These are phyloP conservation scores for Punctoribates punctum DNA, from an alignment of 2,888 invertebrate species.

Conservation along the genomic window DNA sequence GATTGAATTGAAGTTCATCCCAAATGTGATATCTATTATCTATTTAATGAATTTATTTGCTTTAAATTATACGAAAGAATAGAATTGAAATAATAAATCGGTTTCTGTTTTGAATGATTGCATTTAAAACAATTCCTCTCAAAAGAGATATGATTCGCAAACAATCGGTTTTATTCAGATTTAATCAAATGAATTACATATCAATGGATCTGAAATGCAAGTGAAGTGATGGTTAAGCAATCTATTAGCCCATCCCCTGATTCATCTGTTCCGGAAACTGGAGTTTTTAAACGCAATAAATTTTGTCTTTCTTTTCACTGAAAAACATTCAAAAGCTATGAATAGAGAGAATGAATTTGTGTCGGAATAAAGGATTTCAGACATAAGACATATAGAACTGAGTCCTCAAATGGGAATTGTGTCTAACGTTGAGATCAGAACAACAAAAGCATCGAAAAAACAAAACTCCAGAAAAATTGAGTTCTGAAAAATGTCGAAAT, in stretches of 20 bases:
- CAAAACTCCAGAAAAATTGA: background rate
- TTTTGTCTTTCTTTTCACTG: background rate
- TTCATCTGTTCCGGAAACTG: background rate
- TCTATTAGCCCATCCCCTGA: background rate
- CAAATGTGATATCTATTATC: too few species aligned
- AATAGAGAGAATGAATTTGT: conserved; percentile 11
- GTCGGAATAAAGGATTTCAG: conserved; percentile 13
- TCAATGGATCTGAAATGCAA: background rate
- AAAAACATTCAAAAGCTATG: background rate
- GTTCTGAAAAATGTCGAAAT: conserved; percentile 27
- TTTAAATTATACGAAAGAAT: too few species aligned
- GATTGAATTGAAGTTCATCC: too few species aligned
- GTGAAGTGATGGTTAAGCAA: background rate
- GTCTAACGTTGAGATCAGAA: background rate
- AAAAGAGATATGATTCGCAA: too few species aligned
- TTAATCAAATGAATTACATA: conserved; percentile 7
- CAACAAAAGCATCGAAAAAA: background rate
- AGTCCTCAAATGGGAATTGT: background rate
- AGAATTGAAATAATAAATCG: too few species aligned
- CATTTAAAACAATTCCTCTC: too few species aligned
- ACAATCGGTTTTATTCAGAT: background rate
- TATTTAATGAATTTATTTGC: too few species aligned
- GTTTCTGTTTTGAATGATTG: too few species aligned
- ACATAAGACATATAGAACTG: background rate
- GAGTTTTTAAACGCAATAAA: conserved; percentile 32